Evolutionary conservation across 2,888 invertebrate genomes (phyloP).

Genomic region (Scaptomyza flava): DNA sequence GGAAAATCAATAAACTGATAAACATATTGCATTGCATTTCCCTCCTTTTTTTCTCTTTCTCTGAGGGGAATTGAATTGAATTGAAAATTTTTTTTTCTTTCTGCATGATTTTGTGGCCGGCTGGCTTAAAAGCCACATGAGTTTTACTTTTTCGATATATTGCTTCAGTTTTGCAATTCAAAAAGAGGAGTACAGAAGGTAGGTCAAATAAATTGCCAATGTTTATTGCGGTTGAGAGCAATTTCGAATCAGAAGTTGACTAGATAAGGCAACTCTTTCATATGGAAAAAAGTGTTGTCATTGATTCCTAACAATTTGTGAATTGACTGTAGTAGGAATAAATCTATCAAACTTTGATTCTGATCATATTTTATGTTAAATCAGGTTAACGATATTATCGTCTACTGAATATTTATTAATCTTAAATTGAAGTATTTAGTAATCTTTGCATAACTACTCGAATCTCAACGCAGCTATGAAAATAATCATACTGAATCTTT

Average conservation of each 20-base stretch:
- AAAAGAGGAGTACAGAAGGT: constrained; percentile 1
- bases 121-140: constrained; percentile 5
- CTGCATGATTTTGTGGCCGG: constrained; percentile 7
- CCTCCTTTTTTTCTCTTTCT: neutral
- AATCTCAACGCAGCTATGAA: constrained; percentile 3
- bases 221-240: neutral
- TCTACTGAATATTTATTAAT: too few relatives aligned
- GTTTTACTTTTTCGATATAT: constrained; percentile 56
- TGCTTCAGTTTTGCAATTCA: constrained; percentile 10
- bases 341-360: too few relatives aligned
- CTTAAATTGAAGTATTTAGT: too few relatives aligned
- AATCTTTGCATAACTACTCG: too few relatives aligned
- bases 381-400: too few relatives aligned
- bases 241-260: too few relatives aligned
- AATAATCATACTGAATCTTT: neutral
- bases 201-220: constrained; percentile 4
- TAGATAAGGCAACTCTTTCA: too few relatives aligned
- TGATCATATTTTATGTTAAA: too few relatives aligned
- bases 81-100: constrained; percentile 35
- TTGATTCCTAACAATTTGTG: too few relatives aligned
- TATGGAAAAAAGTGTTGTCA: too few relatives aligned
- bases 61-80: constrained; percentile 49
- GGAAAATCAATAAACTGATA: constrained; percentile 74
- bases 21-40: constrained; percentile 58
- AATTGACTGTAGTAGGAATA: too few relatives aligned